Base-by-base conservation (phyloP, 1,140 invertebrate species). In the Microplitis mediator region DNA sequence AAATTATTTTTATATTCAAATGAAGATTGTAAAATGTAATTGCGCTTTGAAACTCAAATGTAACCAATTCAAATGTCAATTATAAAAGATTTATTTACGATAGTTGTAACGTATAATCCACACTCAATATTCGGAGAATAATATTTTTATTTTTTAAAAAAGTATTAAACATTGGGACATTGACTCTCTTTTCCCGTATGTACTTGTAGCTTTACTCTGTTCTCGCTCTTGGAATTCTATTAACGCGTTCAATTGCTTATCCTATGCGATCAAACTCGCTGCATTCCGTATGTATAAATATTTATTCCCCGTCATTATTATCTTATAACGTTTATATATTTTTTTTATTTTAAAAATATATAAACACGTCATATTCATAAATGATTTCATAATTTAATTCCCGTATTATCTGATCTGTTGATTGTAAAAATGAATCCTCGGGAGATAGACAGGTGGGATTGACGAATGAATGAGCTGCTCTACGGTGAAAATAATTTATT, bases 191-290 rank as follows among this genome's bases (percentile, higher is more conserved):
- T 45, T 45, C 3, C 39, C 0, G 11, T 45, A 45, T 45, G 39
- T 45, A 45, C 39, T 45, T 23, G 0, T 0, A 45, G 11, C 6
- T 45, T 45, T 6, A 11, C 39, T 8, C 39, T 45, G 23, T 23
- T 45, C 39, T 6, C 39, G 6, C n/a, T 52, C 65, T 67, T 67
- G 65, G 65, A 67, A 67, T 67, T 67, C 50, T 67, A 52, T 67
- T 67, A 67, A 67, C 65, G 65, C 65, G 65, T 67, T 34, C 65
- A 52, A 67, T 66, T 32, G 63, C 45, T 66, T 66, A 66, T 67
- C 65, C 11, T 32, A 52, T 67, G 13, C 4, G 51, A 67, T 54
- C 50, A 32, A 50, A 16, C 39, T 6, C 23, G 14, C 36, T 31
- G 45, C 35, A 31, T 16, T 32, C 35, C 31, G 11, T 4, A 13